Evolutionary conservation across 1,140 invertebrate species (phyloP).

Genomic region (Mactra quadrangularis): DNA sequence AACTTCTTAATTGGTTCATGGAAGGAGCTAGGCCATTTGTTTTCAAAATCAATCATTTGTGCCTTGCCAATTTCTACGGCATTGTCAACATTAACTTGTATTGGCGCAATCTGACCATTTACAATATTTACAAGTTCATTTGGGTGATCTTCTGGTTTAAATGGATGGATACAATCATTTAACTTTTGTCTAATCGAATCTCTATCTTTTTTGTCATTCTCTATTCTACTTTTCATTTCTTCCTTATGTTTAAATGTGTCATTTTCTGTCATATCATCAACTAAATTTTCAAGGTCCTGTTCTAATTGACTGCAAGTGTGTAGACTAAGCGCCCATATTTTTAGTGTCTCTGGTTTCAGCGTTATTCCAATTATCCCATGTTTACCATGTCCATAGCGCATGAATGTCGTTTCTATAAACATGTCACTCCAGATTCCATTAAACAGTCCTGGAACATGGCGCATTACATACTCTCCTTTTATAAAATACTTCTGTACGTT

Average conservation of each 20-base stretch:
- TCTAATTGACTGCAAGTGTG: slow-evolving; percentile 50
- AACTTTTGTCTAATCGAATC: slow-evolving; percentile 4
- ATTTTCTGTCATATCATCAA: not conserved
- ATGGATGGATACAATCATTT: slow-evolving; percentile 16
- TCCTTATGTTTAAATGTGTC: slow-evolving; percentile 29
- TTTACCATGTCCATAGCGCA: slow-evolving; percentile 66
- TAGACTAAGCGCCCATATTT: slow-evolving; percentile 61
- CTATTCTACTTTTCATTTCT: slow-evolving; percentile 13
- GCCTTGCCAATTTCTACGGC: not conserved
- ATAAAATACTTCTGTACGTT: slow-evolving; percentile 46
- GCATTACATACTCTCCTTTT: slow-evolving; percentile 64
- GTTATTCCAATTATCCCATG: slow-evolving; percentile 63
- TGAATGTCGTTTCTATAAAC: slow-evolving; percentile 67
- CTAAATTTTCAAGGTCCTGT: slow-evolving; percentile 5
- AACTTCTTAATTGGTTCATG: not conserved
- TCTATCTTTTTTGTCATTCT: not conserved
- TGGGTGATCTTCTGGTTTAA: slow-evolving; percentile 29
- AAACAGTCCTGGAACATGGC: slow-evolving; percentile 19
- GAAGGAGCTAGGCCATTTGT: not conserved
- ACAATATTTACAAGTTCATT: slow-evolving; percentile 5
- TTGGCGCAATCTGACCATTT: not conserved
- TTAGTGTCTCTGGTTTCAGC: slow-evolving; percentile 42
- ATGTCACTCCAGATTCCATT: slow-evolving; percentile 67
- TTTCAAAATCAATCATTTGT: slow-evolving; percentile 23
- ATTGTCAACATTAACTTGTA: slow-evolving; percentile 9